phyloP scores from a whole-genome alignment of 2,888 invertebrate genomes.

The Lagria hirta region DNA sequence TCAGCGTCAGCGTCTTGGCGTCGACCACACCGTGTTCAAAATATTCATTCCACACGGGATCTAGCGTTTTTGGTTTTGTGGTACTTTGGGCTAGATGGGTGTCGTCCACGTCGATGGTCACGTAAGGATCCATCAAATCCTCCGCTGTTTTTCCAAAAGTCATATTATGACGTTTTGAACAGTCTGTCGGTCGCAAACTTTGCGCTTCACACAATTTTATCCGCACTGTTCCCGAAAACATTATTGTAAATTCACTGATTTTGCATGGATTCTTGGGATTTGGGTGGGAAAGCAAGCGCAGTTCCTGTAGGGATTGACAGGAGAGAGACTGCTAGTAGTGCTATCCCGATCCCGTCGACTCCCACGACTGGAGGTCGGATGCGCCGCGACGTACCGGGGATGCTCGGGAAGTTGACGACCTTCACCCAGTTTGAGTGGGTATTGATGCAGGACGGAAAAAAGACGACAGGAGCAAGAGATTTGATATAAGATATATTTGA shows the following conservation, averaged over 20 bases:
- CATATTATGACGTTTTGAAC: conserved; percentile 82
- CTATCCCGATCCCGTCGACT: conserved; percentile 23
- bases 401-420: conserved; percentile 20
- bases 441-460: no score
- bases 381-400: conserved; percentile 23
- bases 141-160: conserved; percentile 81
- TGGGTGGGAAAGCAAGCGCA: conserved; percentile 4
- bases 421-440: conserved; percentile 19
- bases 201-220: conserved; percentile 97
- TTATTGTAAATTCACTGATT: no score
- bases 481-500: no score
- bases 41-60: conserved; percentile 95
- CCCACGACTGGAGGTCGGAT: conserved; percentile 25
- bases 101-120: conserved; percentile 95
- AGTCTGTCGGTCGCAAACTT: conserved; percentile 95
- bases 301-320: conserved; percentile 16
- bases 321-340: conserved; percentile 7
- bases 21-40: conserved; percentile 89
- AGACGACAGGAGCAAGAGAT: no score
- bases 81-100: conserved; percentile 88
- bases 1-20: conserved; percentile 89
- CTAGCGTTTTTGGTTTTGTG: conserved; percentile 90
- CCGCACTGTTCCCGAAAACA: conserved; percentile 97
- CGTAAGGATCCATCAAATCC: conserved; percentile 94
- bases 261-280: no score